Evolutionary conservation across 2,113 vertebrate genomes (phyloP), one percentile per base, ranked within the genome.

Genomic region (Platycercus adscitus): DNA sequence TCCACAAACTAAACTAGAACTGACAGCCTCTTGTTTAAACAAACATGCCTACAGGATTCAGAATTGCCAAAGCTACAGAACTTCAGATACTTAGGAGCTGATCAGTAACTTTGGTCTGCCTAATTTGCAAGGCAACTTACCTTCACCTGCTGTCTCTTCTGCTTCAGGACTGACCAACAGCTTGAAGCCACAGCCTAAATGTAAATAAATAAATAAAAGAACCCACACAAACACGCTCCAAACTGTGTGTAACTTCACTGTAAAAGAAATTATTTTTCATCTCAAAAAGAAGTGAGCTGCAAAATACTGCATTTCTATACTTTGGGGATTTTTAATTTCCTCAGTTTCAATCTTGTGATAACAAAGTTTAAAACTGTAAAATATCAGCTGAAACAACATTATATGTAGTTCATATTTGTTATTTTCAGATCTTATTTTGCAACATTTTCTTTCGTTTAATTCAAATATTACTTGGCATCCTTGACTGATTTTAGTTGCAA

Each of bases 151-250:
- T 99, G 98, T 86, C 98, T 99, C 97, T 99, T 99, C 96, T 99
- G 99, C 94, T 99, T 99, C 91, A 99, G 98, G 37, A 99, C 99
- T 4, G 99, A 99, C 99, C 99, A 99, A 96, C 99, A 99, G 95
- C 99, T 99, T 13, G 99, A 99, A 56, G 99, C 98, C 93, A 99
- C 99, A 9, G 99, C 99, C 99, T 99, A 97, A 31, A 92, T 39
- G 14, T 35, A 31, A 21, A 70, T 50, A 90, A 61, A 52, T 20
- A 7, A 53, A 33, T 16, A 33, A 53, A 19, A 70, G 28, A 55
- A 61, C 15, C 60, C n/a, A 61, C 37, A 61, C 35, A 25, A 65
- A 52, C 35, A 47, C 11, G 10, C 7, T 33, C 11, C 0, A 77
- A 86, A 33, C 10, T 21, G 43, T 44, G 11, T 1, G 0, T 63